Percentiles rank a stretch among this genome's conserved stretches.
Conservation (phyloP, 2,797 vertebrate species). For the Coregonus ussuriensis region DNA sequence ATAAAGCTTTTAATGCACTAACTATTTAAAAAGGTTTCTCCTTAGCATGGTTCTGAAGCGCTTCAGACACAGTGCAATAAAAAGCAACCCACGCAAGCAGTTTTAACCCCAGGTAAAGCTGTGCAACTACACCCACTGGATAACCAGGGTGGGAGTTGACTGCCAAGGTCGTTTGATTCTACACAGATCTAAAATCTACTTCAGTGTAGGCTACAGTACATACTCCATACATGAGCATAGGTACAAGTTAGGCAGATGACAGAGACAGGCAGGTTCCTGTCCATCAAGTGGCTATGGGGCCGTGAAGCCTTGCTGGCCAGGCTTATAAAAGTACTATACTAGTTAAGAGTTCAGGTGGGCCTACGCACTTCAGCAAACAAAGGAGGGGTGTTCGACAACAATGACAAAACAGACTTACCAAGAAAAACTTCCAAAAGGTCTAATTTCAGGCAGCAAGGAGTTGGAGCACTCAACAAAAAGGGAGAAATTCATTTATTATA, state of each 20-base stretch:
- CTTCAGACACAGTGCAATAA: not conserved
- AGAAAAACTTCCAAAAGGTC: too few species aligned
- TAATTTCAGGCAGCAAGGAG: too few species aligned
- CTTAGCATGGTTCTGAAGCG: conserved; percentile 8
- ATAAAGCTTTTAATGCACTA: conserved; percentile 10
- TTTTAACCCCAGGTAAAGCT: conserved; percentile 11
- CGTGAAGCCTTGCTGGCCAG: not conserved
- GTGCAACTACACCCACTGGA: conserved; percentile 32
- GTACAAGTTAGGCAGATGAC: conserved; percentile 50
- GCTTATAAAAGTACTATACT: not conserved
- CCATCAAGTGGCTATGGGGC: not conserved
- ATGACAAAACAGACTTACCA: too few species aligned
- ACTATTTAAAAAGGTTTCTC: conserved; percentile 4
- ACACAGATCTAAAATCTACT: conserved; percentile 46
- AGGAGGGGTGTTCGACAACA: too few species aligned
- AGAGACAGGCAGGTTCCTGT: not conserved
- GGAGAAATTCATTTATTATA: too few species aligned
- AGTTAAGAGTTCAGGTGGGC: not conserved
- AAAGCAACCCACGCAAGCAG: not conserved
- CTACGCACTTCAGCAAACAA: too few species aligned
- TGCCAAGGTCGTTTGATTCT: conserved; percentile 33
- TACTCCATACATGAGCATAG: conserved; percentile 36
- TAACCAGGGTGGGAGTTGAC: conserved; percentile 25
- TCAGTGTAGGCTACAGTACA: conserved; percentile 2
- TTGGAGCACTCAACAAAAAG: too few species aligned